Percentiles rank a stretch among this genome's conserved stretches.
These are phyloP conservation scores for Condylura cristata DNA, from an alignment of 2,113 vertebrate species.

Conservation along the genomic window DNA sequence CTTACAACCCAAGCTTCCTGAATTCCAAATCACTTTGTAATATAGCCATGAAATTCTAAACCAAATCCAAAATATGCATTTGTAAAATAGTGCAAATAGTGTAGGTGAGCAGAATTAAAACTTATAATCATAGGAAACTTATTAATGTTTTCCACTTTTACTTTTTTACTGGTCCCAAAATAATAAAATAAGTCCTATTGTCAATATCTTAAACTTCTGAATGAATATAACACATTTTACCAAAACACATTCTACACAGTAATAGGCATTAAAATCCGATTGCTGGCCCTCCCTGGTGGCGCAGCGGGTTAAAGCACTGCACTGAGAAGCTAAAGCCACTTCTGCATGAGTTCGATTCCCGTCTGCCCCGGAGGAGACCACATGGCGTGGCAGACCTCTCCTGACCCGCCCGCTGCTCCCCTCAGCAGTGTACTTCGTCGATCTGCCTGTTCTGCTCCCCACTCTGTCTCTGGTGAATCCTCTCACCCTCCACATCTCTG, in stretches of 20 bases:
- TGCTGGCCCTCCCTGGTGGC: too few species aligned
- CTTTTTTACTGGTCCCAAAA: background rate
- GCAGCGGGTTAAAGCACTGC: too few species aligned
- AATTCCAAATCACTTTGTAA: background rate
- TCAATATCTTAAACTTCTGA: background rate
- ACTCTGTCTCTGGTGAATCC: too few species aligned
- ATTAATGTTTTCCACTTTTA: background rate
- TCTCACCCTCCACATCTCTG: too few species aligned
- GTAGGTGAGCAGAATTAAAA: background rate
- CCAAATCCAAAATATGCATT: background rate
- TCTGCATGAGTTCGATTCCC: too few species aligned
- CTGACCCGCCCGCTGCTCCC: too few species aligned
- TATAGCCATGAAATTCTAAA: background rate
- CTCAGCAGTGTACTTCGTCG: too few species aligned
- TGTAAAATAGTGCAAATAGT: background rate
- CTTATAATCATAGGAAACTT: background rate
- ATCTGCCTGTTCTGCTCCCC: too few species aligned
- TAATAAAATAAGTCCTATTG: background rate
- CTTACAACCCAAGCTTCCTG: background rate
- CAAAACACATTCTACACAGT: background rate
- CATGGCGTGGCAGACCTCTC: too few species aligned
- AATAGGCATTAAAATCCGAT: background rate
- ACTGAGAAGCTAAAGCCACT: too few species aligned
- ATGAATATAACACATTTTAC: background rate
- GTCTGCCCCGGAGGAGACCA: too few species aligned